Evolutionary conservation across 2,797 vertebrate species (phyloP).

Genomic region (Acipenser ruthenus): DNA sequence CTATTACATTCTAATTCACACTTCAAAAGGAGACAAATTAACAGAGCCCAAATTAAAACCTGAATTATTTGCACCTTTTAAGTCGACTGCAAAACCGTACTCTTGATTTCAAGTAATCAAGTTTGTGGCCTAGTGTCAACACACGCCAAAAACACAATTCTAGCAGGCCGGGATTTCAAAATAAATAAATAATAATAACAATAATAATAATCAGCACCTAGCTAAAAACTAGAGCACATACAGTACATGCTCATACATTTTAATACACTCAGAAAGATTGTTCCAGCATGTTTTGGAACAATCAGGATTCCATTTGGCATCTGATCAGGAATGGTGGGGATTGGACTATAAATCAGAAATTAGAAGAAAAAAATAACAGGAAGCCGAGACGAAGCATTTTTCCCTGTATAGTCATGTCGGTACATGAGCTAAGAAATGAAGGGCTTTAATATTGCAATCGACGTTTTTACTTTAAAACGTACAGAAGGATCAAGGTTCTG

Average conservation of each 20-base stretch:
- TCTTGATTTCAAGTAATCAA: constrained; percentile 26
- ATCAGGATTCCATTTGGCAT: constrained; percentile 21
- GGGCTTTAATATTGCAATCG: constrained; percentile 11
- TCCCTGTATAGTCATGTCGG: constrained; percentile 5
- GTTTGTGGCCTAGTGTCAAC: constrained; percentile 48
- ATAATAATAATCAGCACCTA: no score
- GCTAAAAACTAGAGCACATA: no score
- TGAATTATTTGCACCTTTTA: no score
- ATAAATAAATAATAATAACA: constrained; percentile 47
- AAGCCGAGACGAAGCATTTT: neutral
- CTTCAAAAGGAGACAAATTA: no score
- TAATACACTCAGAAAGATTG: constrained; percentile 43
- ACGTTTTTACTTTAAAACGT: constrained; percentile 13
- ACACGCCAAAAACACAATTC: constrained; percentile 56
- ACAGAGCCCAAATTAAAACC: no score
- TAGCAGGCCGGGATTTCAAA: constrained; percentile 43
- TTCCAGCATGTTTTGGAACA: constrained; percentile 48
- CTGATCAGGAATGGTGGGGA: constrained; percentile 7
- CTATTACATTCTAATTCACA: no score
- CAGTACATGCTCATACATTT: constrained; percentile 52
- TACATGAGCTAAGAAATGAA: constrained; percentile 13
- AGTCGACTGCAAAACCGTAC: no score
- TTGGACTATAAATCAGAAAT: constrained; percentile 2
- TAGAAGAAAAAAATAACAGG: constrained; percentile 6
- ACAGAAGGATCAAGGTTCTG: no score